A percentile compares a stretch with the other conserved stretches of the same genome.
phyloP scores from a whole-genome alignment of 2,888 invertebrate species.

The Athrips mouffetella region DNA sequence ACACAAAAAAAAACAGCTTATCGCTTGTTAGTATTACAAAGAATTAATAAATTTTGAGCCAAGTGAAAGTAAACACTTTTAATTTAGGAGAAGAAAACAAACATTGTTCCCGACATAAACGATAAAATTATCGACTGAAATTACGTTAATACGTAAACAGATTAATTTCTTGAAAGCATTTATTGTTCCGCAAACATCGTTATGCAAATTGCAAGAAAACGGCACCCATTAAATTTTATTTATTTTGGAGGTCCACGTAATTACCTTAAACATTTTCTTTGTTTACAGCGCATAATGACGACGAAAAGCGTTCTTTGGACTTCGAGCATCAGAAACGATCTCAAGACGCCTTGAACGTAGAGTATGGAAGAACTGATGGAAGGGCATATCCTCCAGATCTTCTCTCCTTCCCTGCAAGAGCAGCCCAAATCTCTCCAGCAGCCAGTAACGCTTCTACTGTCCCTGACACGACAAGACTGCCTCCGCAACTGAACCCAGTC shows the following conservation, averaged over 20 bases:
- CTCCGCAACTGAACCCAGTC: slow-evolving; percentile 77
- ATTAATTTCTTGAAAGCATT: slow-evolving; percentile 15
- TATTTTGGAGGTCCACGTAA: slow-evolving; percentile 11
- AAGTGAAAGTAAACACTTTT: neutral
- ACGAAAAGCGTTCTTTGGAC: slow-evolving; percentile 83
- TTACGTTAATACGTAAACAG: slow-evolving; percentile 14
- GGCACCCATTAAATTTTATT: slow-evolving; percentile 11
- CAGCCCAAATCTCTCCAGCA: slow-evolving; percentile 85
- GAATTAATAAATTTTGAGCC: neutral
- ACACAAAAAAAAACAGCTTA: neutral
- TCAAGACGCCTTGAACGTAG: slow-evolving; percentile 74
- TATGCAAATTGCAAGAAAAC: slow-evolving; percentile 14
- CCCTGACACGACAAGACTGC: slow-evolving; percentile 82
- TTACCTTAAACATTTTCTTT: slow-evolving; percentile 19
- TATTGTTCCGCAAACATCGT: slow-evolving; percentile 17
- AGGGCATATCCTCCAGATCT: slow-evolving; percentile 88
- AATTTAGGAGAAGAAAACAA: neutral
- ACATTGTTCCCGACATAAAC: neutral
- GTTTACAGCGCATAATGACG: slow-evolving; percentile 80
- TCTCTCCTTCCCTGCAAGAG: slow-evolving; percentile 85
- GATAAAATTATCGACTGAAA: slow-evolving; percentile 13
- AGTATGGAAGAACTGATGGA: slow-evolving; percentile 75
- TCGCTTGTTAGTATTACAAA: neutral
- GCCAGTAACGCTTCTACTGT: slow-evolving; percentile 90
- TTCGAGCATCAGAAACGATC: slow-evolving; percentile 79